phyloP scores from a whole-genome alignment of 2,888 invertebrate species.

The Tridacna crocea region DNA sequence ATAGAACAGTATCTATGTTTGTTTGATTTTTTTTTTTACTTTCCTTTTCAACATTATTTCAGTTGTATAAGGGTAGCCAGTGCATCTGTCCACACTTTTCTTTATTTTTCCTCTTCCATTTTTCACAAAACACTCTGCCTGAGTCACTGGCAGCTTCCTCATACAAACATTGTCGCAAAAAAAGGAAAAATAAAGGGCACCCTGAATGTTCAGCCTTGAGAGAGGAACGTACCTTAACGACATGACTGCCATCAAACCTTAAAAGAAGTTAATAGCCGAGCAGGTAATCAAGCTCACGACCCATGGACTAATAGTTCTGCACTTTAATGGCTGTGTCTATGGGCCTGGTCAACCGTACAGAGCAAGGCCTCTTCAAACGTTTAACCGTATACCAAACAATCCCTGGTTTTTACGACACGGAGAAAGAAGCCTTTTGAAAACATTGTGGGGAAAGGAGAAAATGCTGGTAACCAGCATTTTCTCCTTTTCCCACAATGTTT shows the following conservation, averaged over 20 bases:
- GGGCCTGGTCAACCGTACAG: neutral
- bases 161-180: neutral
- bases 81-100: neutral
- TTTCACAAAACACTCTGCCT: neutral
- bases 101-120: neutral
- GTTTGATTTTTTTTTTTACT: neutral
- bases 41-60: neutral
- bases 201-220: neutral
- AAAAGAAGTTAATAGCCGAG: neutral
- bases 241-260: neutral
- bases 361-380: no score
- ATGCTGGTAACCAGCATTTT: no score
- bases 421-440: no score
- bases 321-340: neutral
- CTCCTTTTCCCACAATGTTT: no score
- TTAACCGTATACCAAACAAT: no score
- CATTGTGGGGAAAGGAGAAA: no score
- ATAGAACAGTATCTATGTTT: neutral
- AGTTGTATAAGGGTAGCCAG: neutral
- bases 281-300: neutral
- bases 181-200: no score
- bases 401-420: no score
- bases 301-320: neutral
- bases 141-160: neutral
- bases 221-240: neutral